These are phyloP conservation scores for Isoperla grammatica DNA, from an alignment of 2,888 invertebrate genomes.

Conservation along the genomic window DNA sequence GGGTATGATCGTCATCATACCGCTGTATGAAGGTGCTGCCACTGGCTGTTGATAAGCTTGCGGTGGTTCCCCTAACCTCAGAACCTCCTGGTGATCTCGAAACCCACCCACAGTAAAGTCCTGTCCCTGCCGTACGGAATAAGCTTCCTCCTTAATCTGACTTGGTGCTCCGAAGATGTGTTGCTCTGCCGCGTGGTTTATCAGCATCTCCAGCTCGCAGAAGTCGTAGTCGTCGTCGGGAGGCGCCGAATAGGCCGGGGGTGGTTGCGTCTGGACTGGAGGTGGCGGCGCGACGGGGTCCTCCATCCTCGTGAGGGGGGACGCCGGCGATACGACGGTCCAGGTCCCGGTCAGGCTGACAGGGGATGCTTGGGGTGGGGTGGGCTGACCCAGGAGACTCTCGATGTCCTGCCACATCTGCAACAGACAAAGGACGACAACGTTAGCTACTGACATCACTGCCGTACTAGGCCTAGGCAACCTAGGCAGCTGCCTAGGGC, in stretches of 20 bases:
- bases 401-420: conserved; percentile 49
- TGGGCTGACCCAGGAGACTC: conserved; percentile 42
- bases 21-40: conserved; percentile 34
- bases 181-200: conserved; percentile 42
- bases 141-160: conserved; percentile 7
- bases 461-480: not conserved
- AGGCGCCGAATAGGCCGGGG: conserved; percentile 2
- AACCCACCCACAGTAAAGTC: conserved; percentile 2
- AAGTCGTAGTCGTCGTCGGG: conserved; percentile 31
- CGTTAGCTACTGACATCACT: not conserved
- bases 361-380: conserved; percentile 38
- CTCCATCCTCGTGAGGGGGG: conserved; percentile 3
- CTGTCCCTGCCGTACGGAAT: not conserved
- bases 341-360: conserved; percentile 35
- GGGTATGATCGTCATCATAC: conserved; percentile 39
- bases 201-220: conserved; percentile 42
- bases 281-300: not conserved
- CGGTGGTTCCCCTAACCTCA: conserved; percentile 17
- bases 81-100: conserved; percentile 10
- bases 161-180: conserved; percentile 36
- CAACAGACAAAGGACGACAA: conserved; percentile 29
- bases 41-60: conserved; percentile 16
- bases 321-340: conserved; percentile 26
- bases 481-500: too few relatives aligned
- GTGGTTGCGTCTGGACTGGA: conserved; percentile 12